Conservation (phyloP, 2,113 vertebrate species). For the Leptodactylus fuscus region DNA sequence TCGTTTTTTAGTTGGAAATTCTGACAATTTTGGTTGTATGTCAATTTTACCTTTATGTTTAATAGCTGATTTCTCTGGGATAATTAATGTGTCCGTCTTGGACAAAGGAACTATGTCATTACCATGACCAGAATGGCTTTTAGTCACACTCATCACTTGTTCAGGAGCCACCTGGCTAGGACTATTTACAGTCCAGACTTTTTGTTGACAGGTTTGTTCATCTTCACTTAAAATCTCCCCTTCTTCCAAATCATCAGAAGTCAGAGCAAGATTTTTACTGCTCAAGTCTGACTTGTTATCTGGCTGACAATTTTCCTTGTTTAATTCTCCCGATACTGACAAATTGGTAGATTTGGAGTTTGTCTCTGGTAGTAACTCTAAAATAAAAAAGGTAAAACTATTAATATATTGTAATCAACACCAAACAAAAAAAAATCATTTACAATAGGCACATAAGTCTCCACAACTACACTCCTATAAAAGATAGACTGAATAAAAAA, state of each 20-base stretch:
- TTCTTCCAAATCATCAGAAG: constrained; percentile 87
- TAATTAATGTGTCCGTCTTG: background rate
- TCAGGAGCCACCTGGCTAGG: constrained; percentile 65
- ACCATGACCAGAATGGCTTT: constrained; percentile 60
- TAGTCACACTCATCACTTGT: constrained; percentile 62
- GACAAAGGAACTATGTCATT: constrained; percentile 60
- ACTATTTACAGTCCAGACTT: constrained; percentile 65
- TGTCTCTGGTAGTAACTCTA: constrained; percentile 69
- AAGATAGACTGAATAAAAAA: background rate
- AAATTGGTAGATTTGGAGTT: constrained; percentile 65
- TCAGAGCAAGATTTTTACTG: constrained; percentile 62
- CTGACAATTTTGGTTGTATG: background rate
- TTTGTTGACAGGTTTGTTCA: constrained; percentile 68
- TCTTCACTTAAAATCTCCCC: constrained; percentile 92
- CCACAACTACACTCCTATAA: too few relatives aligned
- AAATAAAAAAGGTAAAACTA: constrained; percentile 59
- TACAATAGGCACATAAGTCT: too few relatives aligned
- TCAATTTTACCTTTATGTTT: background rate
- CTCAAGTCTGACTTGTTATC: constrained; percentile 68
- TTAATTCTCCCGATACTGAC: constrained; percentile 79
- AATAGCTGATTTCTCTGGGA: background rate
- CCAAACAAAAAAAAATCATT: background rate
- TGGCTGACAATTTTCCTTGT: constrained; percentile 93
- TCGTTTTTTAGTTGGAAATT: constrained; percentile 58
- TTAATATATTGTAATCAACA: background rate